A percentile compares a stretch with the other conserved stretches of the same genome.
phyloP scores from a whole-genome alignment of 1,140 invertebrate species.

The Leptopilina clavipes region DNA sequence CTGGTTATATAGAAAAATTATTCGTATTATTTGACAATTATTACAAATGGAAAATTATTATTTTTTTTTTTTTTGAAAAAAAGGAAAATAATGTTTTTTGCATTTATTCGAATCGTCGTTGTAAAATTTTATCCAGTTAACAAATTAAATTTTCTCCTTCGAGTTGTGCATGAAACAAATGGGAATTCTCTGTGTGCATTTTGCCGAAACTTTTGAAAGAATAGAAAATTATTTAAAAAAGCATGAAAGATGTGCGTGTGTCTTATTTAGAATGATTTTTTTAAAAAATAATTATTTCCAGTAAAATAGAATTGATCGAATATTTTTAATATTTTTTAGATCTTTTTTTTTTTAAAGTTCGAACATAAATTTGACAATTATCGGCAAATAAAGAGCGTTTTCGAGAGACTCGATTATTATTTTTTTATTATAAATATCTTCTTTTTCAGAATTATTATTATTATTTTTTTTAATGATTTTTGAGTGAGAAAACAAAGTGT shows the following conservation, averaged over 20 bases:
- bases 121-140: conserved; percentile 24
- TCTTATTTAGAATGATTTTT: neutral
- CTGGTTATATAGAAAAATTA: no score
- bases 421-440: no score
- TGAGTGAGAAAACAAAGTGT: no score
- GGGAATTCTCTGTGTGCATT: no score
- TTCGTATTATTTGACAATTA: no score
- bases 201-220: conserved; percentile 18
- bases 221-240: neutral
- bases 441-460: neutral
- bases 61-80: neutral
- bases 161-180: no score
- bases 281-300: neutral
- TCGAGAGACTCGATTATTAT: neutral
- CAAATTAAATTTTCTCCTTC: conserved; percentile 3
- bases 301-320: no score
- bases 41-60: no score
- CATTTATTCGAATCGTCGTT: neutral
- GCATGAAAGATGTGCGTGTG: neutral
- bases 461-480: neutral
- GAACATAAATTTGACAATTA: conserved; percentile 1
- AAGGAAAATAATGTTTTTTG: neutral
- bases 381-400: neutral
- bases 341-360: conserved; percentile 1
- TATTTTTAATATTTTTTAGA: no score